Evolutionary conservation across 2,797 vertebrate species (phyloP).

Genomic region (Pseudochaenichthys georgianus): DNA sequence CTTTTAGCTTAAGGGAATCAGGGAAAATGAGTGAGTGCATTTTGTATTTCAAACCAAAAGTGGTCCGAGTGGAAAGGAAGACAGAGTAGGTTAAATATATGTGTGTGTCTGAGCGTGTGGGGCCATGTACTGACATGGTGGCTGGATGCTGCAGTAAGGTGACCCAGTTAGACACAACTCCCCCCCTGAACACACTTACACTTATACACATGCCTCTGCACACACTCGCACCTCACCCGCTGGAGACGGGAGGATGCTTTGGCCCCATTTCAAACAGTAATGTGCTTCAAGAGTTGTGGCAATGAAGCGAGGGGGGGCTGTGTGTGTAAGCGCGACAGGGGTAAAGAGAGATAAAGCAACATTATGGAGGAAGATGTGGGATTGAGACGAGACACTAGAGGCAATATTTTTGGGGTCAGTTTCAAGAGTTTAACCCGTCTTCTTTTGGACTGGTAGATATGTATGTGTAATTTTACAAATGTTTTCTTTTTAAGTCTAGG

Average conservation of each 20-base stretch:
- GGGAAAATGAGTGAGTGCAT: constrained; percentile 15
- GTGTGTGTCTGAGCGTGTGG: constrained; percentile 53
- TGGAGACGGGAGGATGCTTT: constrained; percentile 76
- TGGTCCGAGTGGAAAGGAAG: constrained; percentile 26
- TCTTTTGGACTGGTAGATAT: too few relatives aligned
- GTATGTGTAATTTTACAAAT: too few relatives aligned
- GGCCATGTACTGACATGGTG: constrained; percentile 65
- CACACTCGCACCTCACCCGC: constrained; percentile 64
- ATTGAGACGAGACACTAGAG: not conserved
- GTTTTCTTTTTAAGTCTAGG: too few relatives aligned
- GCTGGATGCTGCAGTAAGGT: constrained; percentile 78
- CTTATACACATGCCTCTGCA: constrained; percentile 46
- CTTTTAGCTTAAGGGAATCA: constrained; percentile 31
- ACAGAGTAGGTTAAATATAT: constrained; percentile 43
- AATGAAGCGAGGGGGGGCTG: constrained; percentile 23
- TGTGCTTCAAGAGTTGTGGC: constrained; percentile 71
- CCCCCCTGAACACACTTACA: constrained; percentile 42
- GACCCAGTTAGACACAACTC: constrained; percentile 83
- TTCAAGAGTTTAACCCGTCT: too few relatives aligned
- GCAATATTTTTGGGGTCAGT: too few relatives aligned
- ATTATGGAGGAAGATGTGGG: constrained; percentile 21
- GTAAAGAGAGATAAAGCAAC: constrained; percentile 21
- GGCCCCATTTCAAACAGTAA: constrained; percentile 81
- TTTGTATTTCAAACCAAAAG: constrained; percentile 57
- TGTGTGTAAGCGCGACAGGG: not conserved